Evolutionary conservation across 2,888 invertebrate species (phyloP).

Genomic region (Rotaria macrura): DNA sequence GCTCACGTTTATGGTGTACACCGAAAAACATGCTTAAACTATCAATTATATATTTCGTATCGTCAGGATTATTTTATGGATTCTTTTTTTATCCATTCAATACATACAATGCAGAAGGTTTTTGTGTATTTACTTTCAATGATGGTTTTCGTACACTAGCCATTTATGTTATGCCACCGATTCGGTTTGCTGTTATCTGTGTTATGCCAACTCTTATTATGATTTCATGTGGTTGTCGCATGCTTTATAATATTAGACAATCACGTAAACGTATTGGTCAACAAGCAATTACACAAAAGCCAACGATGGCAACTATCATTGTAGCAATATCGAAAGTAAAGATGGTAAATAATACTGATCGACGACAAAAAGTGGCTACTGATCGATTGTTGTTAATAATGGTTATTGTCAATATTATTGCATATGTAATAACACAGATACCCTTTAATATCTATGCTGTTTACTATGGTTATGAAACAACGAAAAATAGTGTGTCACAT

Average conservation of each 20-base stretch:
- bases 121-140: neutral
- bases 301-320: neutral
- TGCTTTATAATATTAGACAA: neutral
- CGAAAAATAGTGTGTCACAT: neutral
- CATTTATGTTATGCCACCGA: neutral
- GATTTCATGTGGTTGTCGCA: neutral
- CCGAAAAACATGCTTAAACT: neutral
- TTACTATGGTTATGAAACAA: neutral
- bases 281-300: neutral
- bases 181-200: neutral
- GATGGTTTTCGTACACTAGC: neutral
- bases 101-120: neutral
- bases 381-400: neutral
- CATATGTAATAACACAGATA: neutral
- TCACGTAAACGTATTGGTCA: neutral
- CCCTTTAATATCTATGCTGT: neutral
- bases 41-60: neutral
- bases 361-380: neutral
- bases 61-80: neutral
- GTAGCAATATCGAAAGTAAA: neutral
- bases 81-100: neutral
- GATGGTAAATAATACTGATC: neutral
- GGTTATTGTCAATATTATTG: neutral
- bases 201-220: neutral
- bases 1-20: neutral